A percentile compares a stretch with the other conserved stretches of the same genome.
Conservation (phyloP, 2,888 invertebrate species). For the Liopterus haemorrhoidalis region DNA sequence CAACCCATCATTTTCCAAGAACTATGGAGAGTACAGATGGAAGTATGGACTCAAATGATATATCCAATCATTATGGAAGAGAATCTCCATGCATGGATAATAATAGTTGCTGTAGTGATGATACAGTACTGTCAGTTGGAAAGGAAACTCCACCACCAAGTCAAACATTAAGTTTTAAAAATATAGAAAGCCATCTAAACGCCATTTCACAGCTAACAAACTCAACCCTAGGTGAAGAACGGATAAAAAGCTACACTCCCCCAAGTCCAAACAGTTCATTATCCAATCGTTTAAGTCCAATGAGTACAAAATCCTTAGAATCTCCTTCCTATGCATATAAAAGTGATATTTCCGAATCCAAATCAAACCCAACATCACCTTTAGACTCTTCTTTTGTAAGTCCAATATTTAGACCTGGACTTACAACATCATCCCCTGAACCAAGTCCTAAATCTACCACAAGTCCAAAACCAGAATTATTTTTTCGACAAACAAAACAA, state of each 20-base stretch:
- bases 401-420: constrained; percentile 33
- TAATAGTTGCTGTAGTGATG: constrained; percentile 66
- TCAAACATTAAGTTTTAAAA: constrained; percentile 51
- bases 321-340: constrained; percentile 33
- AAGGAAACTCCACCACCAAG: constrained; percentile 57
- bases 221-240: constrained; percentile 43
- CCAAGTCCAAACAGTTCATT: constrained; percentile 28
- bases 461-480: constrained; percentile 35
- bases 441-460: constrained; percentile 33
- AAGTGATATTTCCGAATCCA: constrained; percentile 32
- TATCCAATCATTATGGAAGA: constrained; percentile 36
- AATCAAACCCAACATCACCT: constrained; percentile 36
- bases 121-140: constrained; percentile 75
- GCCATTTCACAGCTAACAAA: constrained; percentile 61
- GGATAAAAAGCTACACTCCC: constrained; percentile 29
- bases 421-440: constrained; percentile 36
- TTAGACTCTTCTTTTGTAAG: constrained; percentile 29
- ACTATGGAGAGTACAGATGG: constrained; percentile 40
- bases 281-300: constrained; percentile 40
- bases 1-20: constrained; percentile 37
- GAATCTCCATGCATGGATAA: constrained; percentile 47
- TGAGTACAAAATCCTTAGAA: constrained; percentile 40
- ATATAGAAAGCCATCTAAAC: constrained; percentile 62
- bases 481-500: constrained; percentile 34
- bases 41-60: constrained; percentile 43